These are phyloP conservation scores for Noctilio leporinus DNA, from an alignment of 2,113 vertebrate genomes.

Conservation along the genomic window DNA sequence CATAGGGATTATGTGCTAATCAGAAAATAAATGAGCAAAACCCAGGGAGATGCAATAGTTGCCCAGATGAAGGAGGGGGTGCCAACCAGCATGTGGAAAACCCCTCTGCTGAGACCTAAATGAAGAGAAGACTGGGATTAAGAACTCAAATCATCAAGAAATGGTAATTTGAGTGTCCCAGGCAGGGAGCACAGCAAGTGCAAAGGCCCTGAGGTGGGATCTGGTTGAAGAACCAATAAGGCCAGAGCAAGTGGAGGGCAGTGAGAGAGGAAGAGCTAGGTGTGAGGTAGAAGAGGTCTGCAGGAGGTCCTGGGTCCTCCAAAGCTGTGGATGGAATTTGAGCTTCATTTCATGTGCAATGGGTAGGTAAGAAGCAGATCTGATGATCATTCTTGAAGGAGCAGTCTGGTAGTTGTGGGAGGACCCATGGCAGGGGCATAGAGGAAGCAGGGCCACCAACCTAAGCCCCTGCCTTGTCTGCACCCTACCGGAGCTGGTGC, in stretches of 20 bases:
- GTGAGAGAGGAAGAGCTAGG: not conserved
- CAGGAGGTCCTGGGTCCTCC: not conserved
- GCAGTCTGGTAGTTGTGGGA: not conserved
- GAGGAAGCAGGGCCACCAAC: not conserved
- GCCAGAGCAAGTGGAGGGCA: not conserved
- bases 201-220: not conserved
- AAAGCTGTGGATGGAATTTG: not conserved
- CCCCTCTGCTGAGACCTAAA: not conserved
- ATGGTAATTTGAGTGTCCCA: not conserved
- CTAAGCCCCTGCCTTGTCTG: not conserved
- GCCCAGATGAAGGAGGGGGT: not conserved
- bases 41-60: not conserved
- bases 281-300: not conserved
- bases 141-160: too few species aligned
- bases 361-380: not conserved
- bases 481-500: not conserved
- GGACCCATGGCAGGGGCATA: not conserved
- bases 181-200: not conserved
- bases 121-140: not conserved
- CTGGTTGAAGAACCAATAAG: not conserved
- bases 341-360: not conserved
- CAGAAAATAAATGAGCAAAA: not conserved
- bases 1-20: too few species aligned
- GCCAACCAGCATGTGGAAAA: too few species aligned
- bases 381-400: not conserved